Evolutionary conservation across 2,113 vertebrate genomes (phyloP), one percentile per base, ranked within the genome.

Genomic region (Azemiops feae): DNA sequence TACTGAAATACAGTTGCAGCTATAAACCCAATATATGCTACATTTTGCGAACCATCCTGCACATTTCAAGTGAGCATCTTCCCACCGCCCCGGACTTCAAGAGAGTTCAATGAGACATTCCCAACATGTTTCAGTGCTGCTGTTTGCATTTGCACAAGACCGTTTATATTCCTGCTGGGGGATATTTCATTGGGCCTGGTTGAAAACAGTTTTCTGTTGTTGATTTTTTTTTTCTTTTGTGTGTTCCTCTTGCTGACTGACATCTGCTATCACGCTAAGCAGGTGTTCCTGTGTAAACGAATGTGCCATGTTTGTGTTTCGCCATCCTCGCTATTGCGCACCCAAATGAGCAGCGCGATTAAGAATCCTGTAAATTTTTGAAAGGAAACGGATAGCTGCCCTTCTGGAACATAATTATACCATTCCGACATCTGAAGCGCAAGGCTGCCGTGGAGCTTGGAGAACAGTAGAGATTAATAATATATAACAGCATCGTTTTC

Each of bases 281-380:
- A 99, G 99, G 99, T 99, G 99, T 99, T 99, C 97, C 98, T 98
- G 97, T 98, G 98, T 99, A 99, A 99, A 99, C 98, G 98, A 98
- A 99, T 98, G 98, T 98, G 98, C 98, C 99, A 98, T 99, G 99
- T 99, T 99, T 99, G 98, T 99, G 98, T 99, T 99, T 98, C 98
- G 96, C 98, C 98, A 97, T 98, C 98, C 98, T 98, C 98, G 98
- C 98, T 97, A 97, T 98, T 98, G 98, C 97, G 98, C 98, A 97
- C 98, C 98, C 99, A 99, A 99, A 99, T 99, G 99, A 99, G 98
- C 98, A 99, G 98, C 98, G 97, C 99, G 99, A 99, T 99, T 99
- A 99, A 99, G 98, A 99, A 99, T 99, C 99, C 99, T 99, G 99
- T 99, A 99, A 98, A 99, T 99, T 99, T 99, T 99, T 99, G 98